Conservation (phyloP, 2,888 invertebrate species). For the Polydrusus cervinus region DNA sequence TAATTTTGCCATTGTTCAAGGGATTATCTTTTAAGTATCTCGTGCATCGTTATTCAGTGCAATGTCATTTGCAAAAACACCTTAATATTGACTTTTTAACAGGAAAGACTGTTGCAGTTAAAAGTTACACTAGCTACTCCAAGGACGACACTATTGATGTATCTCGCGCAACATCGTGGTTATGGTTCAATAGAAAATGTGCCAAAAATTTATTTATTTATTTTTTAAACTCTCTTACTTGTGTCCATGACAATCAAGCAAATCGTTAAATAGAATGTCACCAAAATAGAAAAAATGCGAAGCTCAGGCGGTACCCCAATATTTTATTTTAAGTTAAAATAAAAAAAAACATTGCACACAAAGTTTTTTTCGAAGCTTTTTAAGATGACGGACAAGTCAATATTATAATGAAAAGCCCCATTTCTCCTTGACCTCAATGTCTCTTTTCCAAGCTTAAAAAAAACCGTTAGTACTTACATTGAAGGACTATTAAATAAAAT, state of each 20-base stretch:
- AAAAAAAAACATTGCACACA: too few species aligned
- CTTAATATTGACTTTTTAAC: not conserved
- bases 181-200: slow-evolving; percentile 46
- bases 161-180: slow-evolving; percentile 45
- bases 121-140: slow-evolving; percentile 23
- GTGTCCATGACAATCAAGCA: not conserved
- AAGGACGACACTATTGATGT: slow-evolving; percentile 36
- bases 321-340: too few species aligned
- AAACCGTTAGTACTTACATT: slow-evolving; percentile 6
- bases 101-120: slow-evolving; percentile 22
- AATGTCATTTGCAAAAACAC: too few species aligned
- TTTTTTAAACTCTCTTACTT: slow-evolving; percentile 1
- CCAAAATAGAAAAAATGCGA: not conserved
- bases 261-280: not conserved
- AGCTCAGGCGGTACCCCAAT: too few species aligned
- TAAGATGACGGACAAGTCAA: not conserved
- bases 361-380: too few species aligned
- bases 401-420: not conserved
- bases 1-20: too few species aligned
- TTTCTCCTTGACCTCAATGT: not conserved
- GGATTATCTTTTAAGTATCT: too few species aligned
- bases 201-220: slow-evolving; percentile 27
- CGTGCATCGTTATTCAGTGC: too few species aligned
- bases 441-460: not conserved
- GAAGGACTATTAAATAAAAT: not conserved